phyloP scores from a whole-genome alignment of 2,888 invertebrate genomes.

The Zootermopsis nevadensis region DNA sequence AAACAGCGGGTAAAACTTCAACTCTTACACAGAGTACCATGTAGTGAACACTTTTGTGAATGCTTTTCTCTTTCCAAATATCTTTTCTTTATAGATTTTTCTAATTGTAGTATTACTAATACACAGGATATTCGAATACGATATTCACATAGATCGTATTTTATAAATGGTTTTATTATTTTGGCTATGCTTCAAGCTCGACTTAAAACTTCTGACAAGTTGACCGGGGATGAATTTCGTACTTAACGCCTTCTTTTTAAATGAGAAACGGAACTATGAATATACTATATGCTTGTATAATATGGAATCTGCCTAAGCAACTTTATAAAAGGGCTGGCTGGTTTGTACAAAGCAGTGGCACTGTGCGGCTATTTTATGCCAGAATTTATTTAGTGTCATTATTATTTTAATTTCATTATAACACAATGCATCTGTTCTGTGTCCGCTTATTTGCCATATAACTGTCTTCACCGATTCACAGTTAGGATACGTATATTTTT shows the following conservation, averaged over 20 bases:
- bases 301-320: not conserved
- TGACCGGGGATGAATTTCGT: not conserved
- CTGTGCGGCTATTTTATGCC: not conserved
- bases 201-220: not conserved
- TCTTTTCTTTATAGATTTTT: not conserved
- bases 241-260: not conserved
- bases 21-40: not conserved
- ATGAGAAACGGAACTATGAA: not conserved
- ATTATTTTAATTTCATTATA: not conserved
- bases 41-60: conserved; percentile 1
- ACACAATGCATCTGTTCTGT: conserved; percentile 11
- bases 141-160: not conserved
- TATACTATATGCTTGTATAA: not conserved
- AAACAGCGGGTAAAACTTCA: not conserved
- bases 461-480: not conserved
- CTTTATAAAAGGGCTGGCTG: not conserved
- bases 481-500: not conserved
- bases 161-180: not conserved
- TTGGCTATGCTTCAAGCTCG: not conserved
- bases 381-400: not conserved
- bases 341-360: conserved; percentile 8
- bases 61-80: not conserved
- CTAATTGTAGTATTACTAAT: not conserved
- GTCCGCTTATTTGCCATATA: not conserved
- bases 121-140: not conserved